Conservation (phyloP, 2,113 vertebrate genomes). For the Anolis carolinensis region DNA sequence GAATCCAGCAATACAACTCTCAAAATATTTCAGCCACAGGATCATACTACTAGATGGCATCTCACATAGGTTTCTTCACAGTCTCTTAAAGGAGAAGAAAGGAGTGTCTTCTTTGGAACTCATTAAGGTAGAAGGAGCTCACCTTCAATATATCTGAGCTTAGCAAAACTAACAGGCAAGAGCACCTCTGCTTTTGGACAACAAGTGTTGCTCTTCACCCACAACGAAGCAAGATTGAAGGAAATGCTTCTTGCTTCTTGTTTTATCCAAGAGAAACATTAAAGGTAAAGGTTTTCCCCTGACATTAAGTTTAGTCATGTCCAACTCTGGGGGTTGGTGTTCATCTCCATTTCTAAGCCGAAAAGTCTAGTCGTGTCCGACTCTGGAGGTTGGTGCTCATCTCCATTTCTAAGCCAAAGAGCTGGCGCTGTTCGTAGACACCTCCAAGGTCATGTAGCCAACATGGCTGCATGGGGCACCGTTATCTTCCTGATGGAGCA, state of each 20-base stretch:
- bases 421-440: too few relatives aligned
- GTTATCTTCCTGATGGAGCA: too few relatives aligned
- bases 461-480: too few relatives aligned
- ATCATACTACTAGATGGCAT: not conserved
- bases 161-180: not conserved
- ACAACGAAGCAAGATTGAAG: not conserved
- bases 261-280: not conserved
- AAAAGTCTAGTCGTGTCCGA: too few relatives aligned
- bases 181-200: not conserved
- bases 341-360: too few relatives aligned
- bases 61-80: not conserved
- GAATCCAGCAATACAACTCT: not conserved
- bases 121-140: not conserved
- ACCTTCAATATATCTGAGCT: fast-evolving
- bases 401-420: too few relatives aligned
- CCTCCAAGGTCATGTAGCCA: too few relatives aligned
- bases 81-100: not conserved
- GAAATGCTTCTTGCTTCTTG: not conserved
- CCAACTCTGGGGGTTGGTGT: too few relatives aligned
- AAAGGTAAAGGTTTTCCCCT: too few relatives aligned
- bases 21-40: not conserved
- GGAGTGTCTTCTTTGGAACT: not conserved
- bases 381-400: too few relatives aligned
- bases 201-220: not conserved
- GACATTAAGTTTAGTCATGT: too few relatives aligned